Evolutionary conservation across 2,888 invertebrate species (phyloP).

Genomic region (Eristalis tenax): DNA sequence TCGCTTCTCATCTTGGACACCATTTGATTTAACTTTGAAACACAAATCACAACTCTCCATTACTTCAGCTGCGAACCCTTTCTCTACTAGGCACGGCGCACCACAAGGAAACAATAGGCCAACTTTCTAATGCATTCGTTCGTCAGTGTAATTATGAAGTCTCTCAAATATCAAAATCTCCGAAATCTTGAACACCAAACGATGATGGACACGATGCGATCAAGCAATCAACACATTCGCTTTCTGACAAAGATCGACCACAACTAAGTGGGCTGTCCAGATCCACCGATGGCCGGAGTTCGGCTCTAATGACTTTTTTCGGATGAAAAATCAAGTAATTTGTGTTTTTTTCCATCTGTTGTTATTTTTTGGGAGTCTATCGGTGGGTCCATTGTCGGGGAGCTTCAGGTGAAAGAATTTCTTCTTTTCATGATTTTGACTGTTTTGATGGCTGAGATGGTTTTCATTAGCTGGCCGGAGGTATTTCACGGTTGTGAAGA

Average conservation of each 20-base stretch:
- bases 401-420: not conserved
- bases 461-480: constrained; percentile 33
- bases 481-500: constrained; percentile 51
- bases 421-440: not conserved
- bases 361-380: not conserved
- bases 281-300: constrained; percentile 17
- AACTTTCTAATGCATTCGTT: constrained; percentile 48
- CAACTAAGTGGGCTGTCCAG: constrained; percentile 41
- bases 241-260: constrained; percentile 40
- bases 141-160: constrained; percentile 18
- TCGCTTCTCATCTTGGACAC: constrained; percentile 23
- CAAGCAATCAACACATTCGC: constrained; percentile 36
- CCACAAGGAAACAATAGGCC: not conserved
- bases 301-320: constrained; percentile 29
- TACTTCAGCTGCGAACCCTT: constrained; percentile 2
- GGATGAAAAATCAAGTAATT: constrained; percentile 31
- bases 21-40: constrained; percentile 11
- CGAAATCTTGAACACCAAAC: not conserved
- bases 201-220: not conserved
- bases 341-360: not conserved
- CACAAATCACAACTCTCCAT: constrained; percentile 26
- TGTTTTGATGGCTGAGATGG: not conserved
- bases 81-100: not conserved
- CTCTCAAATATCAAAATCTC: not conserved
- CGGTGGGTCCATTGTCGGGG: not conserved